A percentile compares a stretch with the other conserved stretches of the same genome.
phyloP scores from a whole-genome alignment of 2,797 vertebrate species.

The Euthynnus affinis region DNA sequence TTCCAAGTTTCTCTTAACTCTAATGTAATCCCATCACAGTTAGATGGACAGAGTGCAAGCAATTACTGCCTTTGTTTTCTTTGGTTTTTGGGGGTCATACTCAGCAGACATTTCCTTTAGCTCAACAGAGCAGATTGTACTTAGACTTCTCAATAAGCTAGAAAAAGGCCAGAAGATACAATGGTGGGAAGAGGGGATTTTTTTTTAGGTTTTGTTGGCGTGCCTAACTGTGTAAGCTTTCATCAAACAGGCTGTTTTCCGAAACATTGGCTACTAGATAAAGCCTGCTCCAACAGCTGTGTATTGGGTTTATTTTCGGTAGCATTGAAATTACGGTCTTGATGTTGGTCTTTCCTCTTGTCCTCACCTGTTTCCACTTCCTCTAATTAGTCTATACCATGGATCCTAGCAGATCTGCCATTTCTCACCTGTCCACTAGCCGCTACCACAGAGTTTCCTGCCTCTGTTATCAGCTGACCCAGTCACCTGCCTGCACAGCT shows the following conservation, averaged over 20 bases:
- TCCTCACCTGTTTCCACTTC: neutral
- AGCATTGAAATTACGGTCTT: neutral
- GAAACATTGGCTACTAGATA: neutral
- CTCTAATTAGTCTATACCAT: neutral
- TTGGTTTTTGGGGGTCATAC: neutral
- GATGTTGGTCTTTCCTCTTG: neutral
- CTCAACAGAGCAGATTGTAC: neutral
- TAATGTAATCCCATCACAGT: constrained; percentile 4
- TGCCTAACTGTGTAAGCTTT: constrained; percentile 3
- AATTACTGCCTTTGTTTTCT: constrained; percentile 36
- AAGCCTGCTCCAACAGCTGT: neutral
- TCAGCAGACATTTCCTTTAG: constrained; percentile 13
- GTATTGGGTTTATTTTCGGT: no score
- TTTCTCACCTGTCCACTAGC: constrained; percentile 4
- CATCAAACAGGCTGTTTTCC: neutral
- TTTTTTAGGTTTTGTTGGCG: neutral
- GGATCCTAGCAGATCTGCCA: neutral
- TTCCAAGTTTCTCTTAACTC: constrained; percentile 32
- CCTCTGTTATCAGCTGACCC: neutral
- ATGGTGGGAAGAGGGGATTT: neutral
- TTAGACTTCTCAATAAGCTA: neutral
- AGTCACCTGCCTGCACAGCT: neutral
- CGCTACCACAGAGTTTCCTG: neutral
- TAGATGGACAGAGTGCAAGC: constrained; percentile 9
- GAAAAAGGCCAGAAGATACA: constrained; percentile 6